Base-by-base conservation (phyloP, 2,113 vertebrate genomes). In the Sinocyclocheilus anshuiensis region DNA sequence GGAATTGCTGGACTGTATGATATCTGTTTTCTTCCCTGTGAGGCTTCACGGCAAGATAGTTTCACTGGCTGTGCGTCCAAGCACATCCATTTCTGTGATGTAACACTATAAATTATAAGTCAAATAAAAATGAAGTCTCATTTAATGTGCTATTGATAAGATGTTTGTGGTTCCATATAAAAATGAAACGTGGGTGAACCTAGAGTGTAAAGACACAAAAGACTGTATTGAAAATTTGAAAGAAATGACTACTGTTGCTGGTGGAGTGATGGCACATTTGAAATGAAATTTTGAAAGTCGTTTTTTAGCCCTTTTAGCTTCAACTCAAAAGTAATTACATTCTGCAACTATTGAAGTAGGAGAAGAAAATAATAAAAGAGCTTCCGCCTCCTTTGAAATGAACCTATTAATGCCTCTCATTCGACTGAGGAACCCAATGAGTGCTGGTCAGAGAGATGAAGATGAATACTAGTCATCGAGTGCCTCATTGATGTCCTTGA, bases 401-500 rank as follows among this genome's bases (percentile, higher is more conserved):
- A 82, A 74, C 55, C 78, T 87, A 77, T 87, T 87, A 83, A 84
- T 59, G 81, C 22, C 48, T 63, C 39, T 83, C 26, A 55, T 83
- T 71, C 39, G 57, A 77, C 12, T 77, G 59, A 86, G 45, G 65
- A 76, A 61, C 75, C 81, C 74, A 78, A 55, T 83, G 81, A 87
- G 61, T 55, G 72, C 81, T 69, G 85, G 78, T 76, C 77, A 57
- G 42, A 83, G 80, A 77, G 42, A 26, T 69, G 80, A 48, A 33
- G 59, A 69, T 69, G 45, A 87, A 77, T 53, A 16, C 26, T 26
- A 53, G 22, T 79, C 61, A 79, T 42, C 45, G 55, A 81, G 85
- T 75, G 69, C 55, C 72, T 72, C 83, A 79, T 84, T 84, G 75
- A 87, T 87, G 81, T 61, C 77, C 61, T 79, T 29, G 80, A 86